These are phyloP conservation scores for Myiozetetes cayanensis DNA, from an alignment of 2,113 vertebrate genomes.

Conservation along the genomic window DNA sequence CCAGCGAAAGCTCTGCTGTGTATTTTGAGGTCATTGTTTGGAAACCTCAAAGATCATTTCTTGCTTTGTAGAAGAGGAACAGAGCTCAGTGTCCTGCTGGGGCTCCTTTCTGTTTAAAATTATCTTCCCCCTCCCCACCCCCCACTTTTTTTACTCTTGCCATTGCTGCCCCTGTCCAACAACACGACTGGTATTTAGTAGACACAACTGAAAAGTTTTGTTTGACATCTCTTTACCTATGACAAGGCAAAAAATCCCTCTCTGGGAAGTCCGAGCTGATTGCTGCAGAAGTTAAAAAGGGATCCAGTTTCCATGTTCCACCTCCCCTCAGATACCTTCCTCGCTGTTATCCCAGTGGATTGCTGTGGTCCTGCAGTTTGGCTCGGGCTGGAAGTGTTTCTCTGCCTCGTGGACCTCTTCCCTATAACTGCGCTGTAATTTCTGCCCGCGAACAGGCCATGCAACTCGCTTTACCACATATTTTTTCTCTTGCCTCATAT, in stretches of 20 bases:
- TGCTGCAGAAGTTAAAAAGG: background rate
- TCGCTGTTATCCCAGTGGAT: background rate
- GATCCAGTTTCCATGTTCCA: background rate
- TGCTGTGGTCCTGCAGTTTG: accelerated
- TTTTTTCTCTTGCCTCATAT: constrained; percentile 66
- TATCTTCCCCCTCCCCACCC: accelerated
- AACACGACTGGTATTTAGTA: background rate
- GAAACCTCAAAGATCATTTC: accelerated
- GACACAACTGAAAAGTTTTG: background rate
- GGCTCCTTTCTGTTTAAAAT: background rate
- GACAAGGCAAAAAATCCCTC: background rate
- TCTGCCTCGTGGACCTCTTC: constrained; percentile 3
- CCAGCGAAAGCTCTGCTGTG: background rate
- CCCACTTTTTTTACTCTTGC: background rate
- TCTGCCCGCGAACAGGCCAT: background rate
- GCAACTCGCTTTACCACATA: constrained; percentile 61
- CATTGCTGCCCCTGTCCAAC: background rate
- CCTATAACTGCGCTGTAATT: background rate
- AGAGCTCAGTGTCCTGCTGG: background rate
- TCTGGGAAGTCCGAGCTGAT: background rate
- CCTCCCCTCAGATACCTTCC: background rate
- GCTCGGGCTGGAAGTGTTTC: background rate
- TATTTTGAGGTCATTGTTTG: background rate
- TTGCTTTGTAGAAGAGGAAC: background rate
- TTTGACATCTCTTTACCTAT: background rate